Conservation (phyloP, 2,113 vertebrate genomes). For the Sphaerodactylus townsendi region DNA sequence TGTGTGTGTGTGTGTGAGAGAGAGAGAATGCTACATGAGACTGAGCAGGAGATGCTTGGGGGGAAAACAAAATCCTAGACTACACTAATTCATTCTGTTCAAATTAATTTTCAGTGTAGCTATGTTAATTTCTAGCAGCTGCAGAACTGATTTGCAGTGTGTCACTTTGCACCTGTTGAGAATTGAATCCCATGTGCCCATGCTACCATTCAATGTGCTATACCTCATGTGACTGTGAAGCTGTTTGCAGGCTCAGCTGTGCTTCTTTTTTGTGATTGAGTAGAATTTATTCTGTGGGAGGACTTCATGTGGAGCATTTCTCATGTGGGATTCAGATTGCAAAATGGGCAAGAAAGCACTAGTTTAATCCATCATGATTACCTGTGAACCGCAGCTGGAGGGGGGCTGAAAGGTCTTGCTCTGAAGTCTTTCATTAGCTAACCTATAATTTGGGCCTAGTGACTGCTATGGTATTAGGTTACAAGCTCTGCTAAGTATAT, state of each 20-base stretch:
- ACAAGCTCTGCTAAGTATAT: constrained; percentile 12
- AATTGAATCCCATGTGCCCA: neutral
- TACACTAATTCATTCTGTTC: neutral
- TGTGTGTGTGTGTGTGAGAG: neutral
- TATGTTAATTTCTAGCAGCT: constrained; percentile 23
- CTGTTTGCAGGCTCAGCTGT: neutral
- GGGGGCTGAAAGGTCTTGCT: constrained; percentile 9
- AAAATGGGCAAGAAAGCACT: neutral
- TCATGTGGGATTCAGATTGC: constrained; percentile 1
- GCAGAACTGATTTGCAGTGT: neutral
- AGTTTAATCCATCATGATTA: neutral
- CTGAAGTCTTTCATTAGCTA: constrained; percentile 28
- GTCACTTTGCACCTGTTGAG: neutral
- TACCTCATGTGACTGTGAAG: neutral
- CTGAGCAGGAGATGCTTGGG: neutral
- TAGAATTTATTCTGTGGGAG: constrained; percentile 1
- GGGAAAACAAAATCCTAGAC: neutral
- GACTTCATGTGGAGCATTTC: constrained; percentile 8
- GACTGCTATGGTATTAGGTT: neutral
- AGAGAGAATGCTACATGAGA: neutral
- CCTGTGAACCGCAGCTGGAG: neutral
- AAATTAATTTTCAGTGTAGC: neutral
- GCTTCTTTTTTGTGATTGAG: constrained; percentile 9
- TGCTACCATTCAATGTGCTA: neutral
- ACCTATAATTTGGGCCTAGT: neutral